Percentiles rank a stretch among this genome's conserved stretches.
Evolutionary conservation across 2,113 vertebrate genomes (phyloP).

Genomic region (Dolichallabes microphthalmus): DNA sequence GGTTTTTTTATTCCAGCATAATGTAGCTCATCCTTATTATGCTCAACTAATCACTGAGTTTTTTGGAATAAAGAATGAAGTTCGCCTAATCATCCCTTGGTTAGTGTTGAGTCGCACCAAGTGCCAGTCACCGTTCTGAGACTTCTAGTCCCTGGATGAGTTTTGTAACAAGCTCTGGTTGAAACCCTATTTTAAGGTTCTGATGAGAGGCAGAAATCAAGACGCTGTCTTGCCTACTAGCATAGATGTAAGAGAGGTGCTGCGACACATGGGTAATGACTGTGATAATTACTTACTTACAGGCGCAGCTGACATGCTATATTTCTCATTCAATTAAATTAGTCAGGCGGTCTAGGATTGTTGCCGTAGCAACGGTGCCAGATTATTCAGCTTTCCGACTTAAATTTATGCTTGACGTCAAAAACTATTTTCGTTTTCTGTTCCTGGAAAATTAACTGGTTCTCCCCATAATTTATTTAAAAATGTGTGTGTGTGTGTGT

Average conservation of each 20-base stretch:
- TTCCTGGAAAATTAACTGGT: background rate
- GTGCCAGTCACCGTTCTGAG: background rate
- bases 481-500: background rate
- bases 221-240: background rate
- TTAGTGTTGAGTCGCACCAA: constrained; percentile 34
- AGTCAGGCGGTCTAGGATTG: background rate
- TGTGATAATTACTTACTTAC: background rate
- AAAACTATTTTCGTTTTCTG: background rate
- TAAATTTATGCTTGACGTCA: constrained; percentile 1
- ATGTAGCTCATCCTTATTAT: background rate
- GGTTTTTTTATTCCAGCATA: background rate
- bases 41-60: background rate
- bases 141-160: constrained; percentile 11
- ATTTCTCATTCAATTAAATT: constrained; percentile 14
- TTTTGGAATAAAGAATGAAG: background rate
- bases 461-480: background rate
- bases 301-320: background rate
- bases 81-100: constrained; percentile 6
- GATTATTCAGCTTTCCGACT: constrained; percentile 1
- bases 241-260: background rate
- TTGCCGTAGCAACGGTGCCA: background rate
- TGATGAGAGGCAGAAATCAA: background rate
- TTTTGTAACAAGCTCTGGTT: constrained; percentile 25
- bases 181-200: constrained; percentile 14
- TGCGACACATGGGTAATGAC: background rate